These are phyloP conservation scores for Sanderia malayensis DNA, from an alignment of 30 jellyfish, hydroid and myxozoan genomes.

Conservation along the genomic window DNA sequence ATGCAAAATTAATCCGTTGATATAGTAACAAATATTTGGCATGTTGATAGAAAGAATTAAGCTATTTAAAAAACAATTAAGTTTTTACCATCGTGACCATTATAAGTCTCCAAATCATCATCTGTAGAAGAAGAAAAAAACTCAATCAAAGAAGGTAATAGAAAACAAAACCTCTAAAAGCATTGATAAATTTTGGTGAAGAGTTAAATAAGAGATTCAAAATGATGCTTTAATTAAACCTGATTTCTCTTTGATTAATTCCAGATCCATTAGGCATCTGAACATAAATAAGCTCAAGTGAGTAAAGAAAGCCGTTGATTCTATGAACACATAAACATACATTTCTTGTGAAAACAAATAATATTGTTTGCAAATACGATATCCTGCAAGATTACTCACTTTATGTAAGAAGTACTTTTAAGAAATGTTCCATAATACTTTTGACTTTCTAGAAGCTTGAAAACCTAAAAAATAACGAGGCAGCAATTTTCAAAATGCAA, in stretches of 20 bases:
- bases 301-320: no score
- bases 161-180: neutral
- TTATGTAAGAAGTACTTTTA: conserved; percentile 84
- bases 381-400: conserved; percentile 58
- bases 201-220: no score
- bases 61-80: no score
- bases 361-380: no score
- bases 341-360: no score
- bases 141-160: neutral
- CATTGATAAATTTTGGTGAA: neutral
- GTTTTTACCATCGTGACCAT: no score
- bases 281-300: conserved; percentile 3
- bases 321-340: no score
- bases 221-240: no score
- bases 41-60: no score
- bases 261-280: conserved; percentile 91
- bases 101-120: no score
- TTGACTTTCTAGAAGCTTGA: conserved; percentile 80
- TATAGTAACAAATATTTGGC: no score
- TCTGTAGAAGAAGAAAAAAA: neutral
- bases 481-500: no score
- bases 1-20: neutral
- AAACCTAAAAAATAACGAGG: conserved; percentile 52
- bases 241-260: conserved; percentile 68
- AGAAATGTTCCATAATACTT: conserved; percentile 94